Base-by-base conservation (phyloP, 2,888 invertebrate species). In the Tetragnatha montana region DNA sequence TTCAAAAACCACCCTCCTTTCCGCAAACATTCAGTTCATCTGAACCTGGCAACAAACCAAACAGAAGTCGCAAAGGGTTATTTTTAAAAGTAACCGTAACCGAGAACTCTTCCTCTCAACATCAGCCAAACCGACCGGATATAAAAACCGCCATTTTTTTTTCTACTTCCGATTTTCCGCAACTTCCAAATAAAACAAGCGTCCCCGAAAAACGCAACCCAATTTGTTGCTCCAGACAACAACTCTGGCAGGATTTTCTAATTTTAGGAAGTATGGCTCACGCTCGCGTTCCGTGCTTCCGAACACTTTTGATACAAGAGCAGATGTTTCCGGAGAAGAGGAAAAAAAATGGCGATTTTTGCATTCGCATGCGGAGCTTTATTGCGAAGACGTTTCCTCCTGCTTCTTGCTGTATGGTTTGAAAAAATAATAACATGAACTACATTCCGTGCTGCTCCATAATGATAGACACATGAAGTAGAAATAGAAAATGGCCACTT, bases 11-110 rank as follows among this genome's bases (percentile, higher is more conserved):
- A 17, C 17, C 17, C 17, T 60, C 60, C 12, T 17, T 60, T 60
- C 60, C 12, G 60, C 60, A 6, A 60, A 60, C 60, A 60, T 60
- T 60, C 12, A 60, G 17, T 17, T 17, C 12, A 21, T 35, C 74
- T 3, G 73, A 47, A 35, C 8, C 35, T 74, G 74, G 74, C 74
- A 74, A 22, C 22, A 8, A 14, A 22, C 74, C 74, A 74, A 35
- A 74, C 74, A 35, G 22, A 12, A 22, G 14, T 6, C 3, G 14
- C 35, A 22, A 22, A 19, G 1, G 35, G 74, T 14, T 74, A 74
- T 74, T 74, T 74, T 74, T 74, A 74, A 74, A 74, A 35, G 35
- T 74, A 35, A 35, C 74, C 22, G 21, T 35, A 35, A 35, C 74
- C 35, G 74, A 35, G 35, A 35, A 35, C 35, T 35, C 35, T 35